Evolutionary conservation across 2,797 vertebrate genomes (phyloP).

Genomic region (Antennarius maculatus): DNA sequence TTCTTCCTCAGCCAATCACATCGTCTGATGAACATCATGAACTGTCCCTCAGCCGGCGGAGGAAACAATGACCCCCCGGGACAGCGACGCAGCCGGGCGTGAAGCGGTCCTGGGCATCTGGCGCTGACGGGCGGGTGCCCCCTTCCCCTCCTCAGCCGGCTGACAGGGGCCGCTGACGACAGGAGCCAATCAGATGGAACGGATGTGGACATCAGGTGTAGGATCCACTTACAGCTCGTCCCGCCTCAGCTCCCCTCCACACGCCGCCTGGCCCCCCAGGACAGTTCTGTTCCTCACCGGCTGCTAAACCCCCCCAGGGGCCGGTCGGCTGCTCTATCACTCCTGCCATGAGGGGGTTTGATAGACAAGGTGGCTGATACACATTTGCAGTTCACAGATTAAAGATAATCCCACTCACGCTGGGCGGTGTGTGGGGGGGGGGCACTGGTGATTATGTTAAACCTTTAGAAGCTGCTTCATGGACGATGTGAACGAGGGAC

Average conservation of each 20-base stretch:
- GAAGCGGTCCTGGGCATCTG: conserved; percentile 58
- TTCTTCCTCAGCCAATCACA: no score
- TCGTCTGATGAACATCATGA: no score
- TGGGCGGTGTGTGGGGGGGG: conserved; percentile 19
- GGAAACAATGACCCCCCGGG: no score
- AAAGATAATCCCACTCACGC: conserved; percentile 32
- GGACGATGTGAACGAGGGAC: conserved; percentile 38
- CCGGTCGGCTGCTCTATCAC: conserved; percentile 78
- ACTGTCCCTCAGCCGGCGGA: no score
- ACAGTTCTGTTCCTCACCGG: conserved; percentile 78
- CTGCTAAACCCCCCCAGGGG: conserved; percentile 77
- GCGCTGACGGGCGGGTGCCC: conserved; percentile 50
- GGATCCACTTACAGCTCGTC: conserved; percentile 80
- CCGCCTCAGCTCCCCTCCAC: conserved; percentile 78
- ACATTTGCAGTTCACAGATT: conserved; percentile 43
- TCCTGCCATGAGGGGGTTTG: conserved; percentile 40
- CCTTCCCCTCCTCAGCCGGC: conserved; percentile 54
- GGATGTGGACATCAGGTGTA: conserved; percentile 83
- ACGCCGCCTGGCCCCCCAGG: conserved; percentile 71
- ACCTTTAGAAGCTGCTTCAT: conserved; percentile 41
- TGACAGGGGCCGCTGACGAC: conserved; percentile 71
- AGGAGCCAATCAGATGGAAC: conserved; percentile 80
- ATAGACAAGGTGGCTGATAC: conserved; percentile 39
- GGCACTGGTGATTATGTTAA: conserved; percentile 61
- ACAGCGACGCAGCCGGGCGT: conserved; percentile 24